Conservation (phyloP, 2,113 vertebrate species). For the Pogonocichla stellata region DNA sequence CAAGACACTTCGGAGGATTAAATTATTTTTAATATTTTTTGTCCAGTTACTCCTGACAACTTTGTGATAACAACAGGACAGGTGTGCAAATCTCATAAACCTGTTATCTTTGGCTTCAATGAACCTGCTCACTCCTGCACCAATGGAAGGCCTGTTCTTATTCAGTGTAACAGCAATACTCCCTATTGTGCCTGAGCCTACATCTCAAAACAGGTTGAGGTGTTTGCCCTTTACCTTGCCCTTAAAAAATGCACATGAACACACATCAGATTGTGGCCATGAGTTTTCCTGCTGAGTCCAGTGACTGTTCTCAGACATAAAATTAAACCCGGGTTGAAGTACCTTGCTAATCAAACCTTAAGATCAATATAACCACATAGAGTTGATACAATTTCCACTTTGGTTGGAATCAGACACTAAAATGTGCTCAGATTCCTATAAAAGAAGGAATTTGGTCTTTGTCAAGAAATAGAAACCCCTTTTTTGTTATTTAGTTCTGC, state of each 20-base stretch:
- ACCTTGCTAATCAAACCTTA: not conserved
- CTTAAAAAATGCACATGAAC: not conserved
- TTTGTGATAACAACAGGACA: not conserved
- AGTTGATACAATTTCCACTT: not conserved
- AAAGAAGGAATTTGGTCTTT: not conserved
- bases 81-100: not conserved
- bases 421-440: not conserved
- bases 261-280: not conserved
- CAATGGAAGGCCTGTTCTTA: not conserved
- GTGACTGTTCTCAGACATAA: not conserved
- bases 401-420: not conserved
- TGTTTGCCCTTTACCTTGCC: not conserved
- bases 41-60: not conserved
- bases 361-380: not conserved
- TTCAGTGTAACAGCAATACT: not conserved
- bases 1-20: not conserved
- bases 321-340: not conserved
- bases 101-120: not conserved
- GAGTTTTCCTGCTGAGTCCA: not conserved
- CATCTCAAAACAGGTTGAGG: not conserved
- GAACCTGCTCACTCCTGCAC: not conserved
- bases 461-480: not conserved
- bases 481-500: conserved; percentile 7
- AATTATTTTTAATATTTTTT: not conserved
- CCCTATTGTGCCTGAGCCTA: not conserved